Conservation (phyloP, 2,113 vertebrate genomes). For the Dolichallabes microphthalmus region DNA sequence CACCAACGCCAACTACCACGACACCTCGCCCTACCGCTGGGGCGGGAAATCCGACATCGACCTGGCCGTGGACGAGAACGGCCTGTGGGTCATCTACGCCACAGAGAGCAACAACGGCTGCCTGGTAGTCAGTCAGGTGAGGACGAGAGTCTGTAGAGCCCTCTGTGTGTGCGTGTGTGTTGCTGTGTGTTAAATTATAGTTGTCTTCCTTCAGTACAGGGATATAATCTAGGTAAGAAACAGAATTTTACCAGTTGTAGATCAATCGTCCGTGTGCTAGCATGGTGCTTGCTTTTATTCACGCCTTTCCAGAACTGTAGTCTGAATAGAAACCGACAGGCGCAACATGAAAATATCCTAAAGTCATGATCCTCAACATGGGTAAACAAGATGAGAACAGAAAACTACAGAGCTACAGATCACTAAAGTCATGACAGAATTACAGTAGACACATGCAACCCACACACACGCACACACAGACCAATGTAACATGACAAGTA, state of each 20-base stretch:
- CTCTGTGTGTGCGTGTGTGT: no score
- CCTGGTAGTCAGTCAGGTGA: slow-evolving; percentile 88
- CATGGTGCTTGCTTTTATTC: neutral
- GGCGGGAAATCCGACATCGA: slow-evolving; percentile 94
- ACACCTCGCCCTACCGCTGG: slow-evolving; percentile 93
- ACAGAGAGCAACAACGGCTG: slow-evolving; percentile 88
- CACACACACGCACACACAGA: neutral
- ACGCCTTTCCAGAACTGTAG: neutral
- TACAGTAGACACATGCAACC: neutral
- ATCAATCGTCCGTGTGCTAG: neutral
- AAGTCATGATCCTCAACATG: slow-evolving; percentile 1
- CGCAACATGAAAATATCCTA: neutral
- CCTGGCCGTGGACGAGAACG: slow-evolving; percentile 90
- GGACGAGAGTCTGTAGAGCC: slow-evolving; percentile 42
- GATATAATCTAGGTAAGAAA: neutral
- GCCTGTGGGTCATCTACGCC: slow-evolving; percentile 93
- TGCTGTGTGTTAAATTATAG: no score
- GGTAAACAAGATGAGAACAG: neutral
- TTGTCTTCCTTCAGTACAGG: neutral
- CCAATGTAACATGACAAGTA: slow-evolving; percentile 14
- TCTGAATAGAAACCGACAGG: neutral
- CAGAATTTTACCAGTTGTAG: neutral
- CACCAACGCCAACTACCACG: slow-evolving; percentile 91
- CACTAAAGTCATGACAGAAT: slow-evolving; percentile 1
- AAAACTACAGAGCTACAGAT: neutral